A percentile compares a stretch with the other conserved stretches of the same genome.
phyloP scores from a whole-genome alignment of 2,113 vertebrate species.

The Talpa occidentalis region DNA sequence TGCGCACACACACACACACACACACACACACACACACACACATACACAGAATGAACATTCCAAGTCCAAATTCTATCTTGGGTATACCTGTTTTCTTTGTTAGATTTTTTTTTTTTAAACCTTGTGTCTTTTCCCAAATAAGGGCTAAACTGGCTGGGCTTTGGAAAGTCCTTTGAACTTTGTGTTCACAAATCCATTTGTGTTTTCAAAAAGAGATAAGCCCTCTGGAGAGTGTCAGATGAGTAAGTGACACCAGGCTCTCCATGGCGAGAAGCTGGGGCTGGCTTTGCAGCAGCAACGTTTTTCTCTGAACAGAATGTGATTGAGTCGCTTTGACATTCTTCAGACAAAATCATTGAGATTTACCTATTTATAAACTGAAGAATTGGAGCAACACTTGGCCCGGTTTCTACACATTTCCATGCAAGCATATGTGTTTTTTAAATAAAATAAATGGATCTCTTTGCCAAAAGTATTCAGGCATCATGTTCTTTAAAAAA shows the following conservation, averaged over 20 bases:
- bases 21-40: not conserved
- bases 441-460: constrained; percentile 65
- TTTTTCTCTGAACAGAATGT: not conserved
- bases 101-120: not conserved
- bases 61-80: not conserved
- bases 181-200: not conserved
- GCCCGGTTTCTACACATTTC: constrained; percentile 50
- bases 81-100: not conserved
- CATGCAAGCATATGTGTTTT: constrained; percentile 54
- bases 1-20: not conserved
- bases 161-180: constrained; percentile 63
- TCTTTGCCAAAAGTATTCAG: constrained; percentile 61
- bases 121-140: constrained; percentile 48
- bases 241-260: not conserved
- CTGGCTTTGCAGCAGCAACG: not conserved
- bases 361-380: constrained; percentile 18
- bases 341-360: constrained; percentile 14
- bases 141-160: not conserved
- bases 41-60: not conserved
- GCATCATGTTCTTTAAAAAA: constrained; percentile 38
- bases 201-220: constrained; percentile 59
- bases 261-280: not conserved
- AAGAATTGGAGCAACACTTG: not conserved
- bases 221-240: not conserved
- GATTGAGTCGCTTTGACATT: not conserved